Evolutionary conservation across 2,113 vertebrate genomes (phyloP), one percentile per base, ranked within the genome.

Genomic region (Addax nasomaculatus): DNA sequence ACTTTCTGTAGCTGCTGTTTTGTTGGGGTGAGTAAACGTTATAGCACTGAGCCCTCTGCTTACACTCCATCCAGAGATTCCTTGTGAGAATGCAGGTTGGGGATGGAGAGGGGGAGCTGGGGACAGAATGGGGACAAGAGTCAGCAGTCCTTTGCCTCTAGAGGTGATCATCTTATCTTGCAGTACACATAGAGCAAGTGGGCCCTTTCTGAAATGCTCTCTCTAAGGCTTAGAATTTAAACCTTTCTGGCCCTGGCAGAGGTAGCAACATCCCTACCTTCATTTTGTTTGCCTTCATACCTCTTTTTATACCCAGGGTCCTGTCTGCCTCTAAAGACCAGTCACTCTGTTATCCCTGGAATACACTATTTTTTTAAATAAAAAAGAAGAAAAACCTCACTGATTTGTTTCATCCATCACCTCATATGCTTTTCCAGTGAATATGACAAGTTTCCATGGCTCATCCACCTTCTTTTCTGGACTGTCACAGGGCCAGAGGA

Each of bases 161-260:
- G 6, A 33, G 17, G 36, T 53, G 64, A 13, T 57, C 49, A 29
- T 30, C 43, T 45, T 45, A 33, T 55, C 80, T 62, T 53, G 33
- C 7, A 39, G 29, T 33, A 30, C 6, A 12, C 6, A 0, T 7
- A 36, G 23, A 43, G 2, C n/a, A 87, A 5, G 2, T 33, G 33
- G 17, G 3, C 62, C 79, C 45, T 95, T 88, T 93, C 30, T 70
- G 53, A 96, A 93, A 73, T 17, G 30, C 15, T 25, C 23, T 36
- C 27, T 19, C 5, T 53, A 17, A 85, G n/a, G 1, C 27, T 57
- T 85, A 45, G 64, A 55, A 51, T 78, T 2, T 25, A 80, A 81
- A n/a, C 27, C 51, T 86, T 70, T 76, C 43, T 49, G n/a, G 30
- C 19, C 15, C 17, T 45, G 11, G 29, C 55, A 47, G 70, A 83